Evolutionary conservation across 2,888 invertebrate genomes (phyloP), one percentile per base, ranked within the genome.

Genomic region (Mesorhabditis sp.): DNA sequence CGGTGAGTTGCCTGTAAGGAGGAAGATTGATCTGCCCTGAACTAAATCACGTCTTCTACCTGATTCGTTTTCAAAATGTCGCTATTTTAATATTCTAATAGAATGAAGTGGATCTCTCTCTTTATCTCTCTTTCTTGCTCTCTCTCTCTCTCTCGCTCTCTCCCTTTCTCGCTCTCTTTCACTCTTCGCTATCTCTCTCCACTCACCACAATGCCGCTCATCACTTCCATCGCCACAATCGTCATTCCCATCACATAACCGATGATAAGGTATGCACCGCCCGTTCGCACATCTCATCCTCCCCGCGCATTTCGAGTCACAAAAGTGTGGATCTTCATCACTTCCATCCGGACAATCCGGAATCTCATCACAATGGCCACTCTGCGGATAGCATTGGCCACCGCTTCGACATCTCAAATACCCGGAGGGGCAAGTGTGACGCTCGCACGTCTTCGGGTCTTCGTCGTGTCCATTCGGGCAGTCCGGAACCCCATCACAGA

Each of bases 391-490:
- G 50, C 73, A 73, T 1, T 62, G 66, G 13, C 63, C 3, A 10
- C 66, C 66, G 61, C 66, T 65, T n/a, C 42, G n/a, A 45, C 73
- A 73, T 41, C 62, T 68, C 58, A 73, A 62, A 41, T 73, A 68
- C n/a, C 67, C 62, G 28, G 45, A 42, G n/a, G 67, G 69, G 44
- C 73, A 73, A 41, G 43, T 4, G 62, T 68, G 69, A 45, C 66
- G 68, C 71, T 61, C 50, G 66, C 2, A 62, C 66, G 62, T 66
- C 66, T 5, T 67, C 61, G 28, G 71, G 5, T 61, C 42, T 67
- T 79, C 79, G 67, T 79, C 79, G 43, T 71, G 69, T 28, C 76
- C 80, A 43, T 78, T 79, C 43, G 89, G 89, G 87, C 92, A 73
- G 15, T 73, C 67, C 15, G 61, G 66, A 4, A 72, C 63, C 5